phyloP scores from a whole-genome alignment of 2,888 invertebrate genomes.

The Meloe dianella region DNA sequence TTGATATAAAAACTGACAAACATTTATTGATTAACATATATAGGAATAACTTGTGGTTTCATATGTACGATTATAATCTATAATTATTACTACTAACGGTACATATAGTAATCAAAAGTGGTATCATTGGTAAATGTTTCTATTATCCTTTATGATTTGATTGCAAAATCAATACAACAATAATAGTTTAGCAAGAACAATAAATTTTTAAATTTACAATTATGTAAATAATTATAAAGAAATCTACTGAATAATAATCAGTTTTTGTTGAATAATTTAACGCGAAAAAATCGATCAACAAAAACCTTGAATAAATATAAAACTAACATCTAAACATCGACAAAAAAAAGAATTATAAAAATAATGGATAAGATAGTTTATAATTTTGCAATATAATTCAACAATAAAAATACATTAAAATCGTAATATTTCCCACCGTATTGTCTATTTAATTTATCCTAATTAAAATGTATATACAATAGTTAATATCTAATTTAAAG shows the following conservation, averaged over 20 bases:
- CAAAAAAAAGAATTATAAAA: no score
- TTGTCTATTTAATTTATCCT: slow-evolving; percentile 5
- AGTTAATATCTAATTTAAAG: background rate
- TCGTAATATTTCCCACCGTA: background rate
- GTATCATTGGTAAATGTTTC: slow-evolving; percentile 1
- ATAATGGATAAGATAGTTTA: background rate
- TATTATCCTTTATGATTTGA: background rate
- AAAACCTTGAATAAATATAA: background rate
- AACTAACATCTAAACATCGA: background rate
- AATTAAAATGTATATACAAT: background rate
- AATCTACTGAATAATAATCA: background rate
- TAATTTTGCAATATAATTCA: no score
- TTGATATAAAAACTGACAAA: no score
- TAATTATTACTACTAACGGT: background rate
- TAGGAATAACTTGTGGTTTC: background rate
- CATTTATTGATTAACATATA: background rate
- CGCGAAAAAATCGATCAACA: background rate
- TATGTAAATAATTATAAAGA: background rate
- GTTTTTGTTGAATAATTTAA: background rate
- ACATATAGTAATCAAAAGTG: slow-evolving; percentile 3
- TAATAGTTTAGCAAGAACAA: no score
- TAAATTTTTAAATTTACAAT: background rate
- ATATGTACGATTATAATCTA: background rate
- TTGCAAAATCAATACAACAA: background rate
- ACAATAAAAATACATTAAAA: no score